phyloP scores from a whole-genome alignment of 1,140 invertebrate species.

The Eurytemora carolleeae region DNA sequence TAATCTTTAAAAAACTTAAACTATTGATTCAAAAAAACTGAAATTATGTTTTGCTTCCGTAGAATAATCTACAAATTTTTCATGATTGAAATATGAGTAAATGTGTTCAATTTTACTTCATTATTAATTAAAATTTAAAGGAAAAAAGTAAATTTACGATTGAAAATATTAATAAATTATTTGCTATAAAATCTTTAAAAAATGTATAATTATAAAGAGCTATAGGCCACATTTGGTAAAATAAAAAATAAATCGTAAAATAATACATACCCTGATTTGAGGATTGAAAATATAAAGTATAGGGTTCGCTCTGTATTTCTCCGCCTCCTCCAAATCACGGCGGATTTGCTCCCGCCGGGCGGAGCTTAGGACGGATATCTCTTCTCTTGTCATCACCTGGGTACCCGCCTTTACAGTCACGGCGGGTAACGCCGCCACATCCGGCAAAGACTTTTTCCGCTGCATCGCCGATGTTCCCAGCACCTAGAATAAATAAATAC shows the following conservation, averaged over 20 bases:
- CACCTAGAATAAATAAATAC: constrained; percentile 3
- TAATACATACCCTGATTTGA: constrained; percentile 66
- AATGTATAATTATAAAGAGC: neutral
- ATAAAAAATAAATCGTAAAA: neutral
- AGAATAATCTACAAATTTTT: no score
- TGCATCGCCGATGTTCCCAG: neutral
- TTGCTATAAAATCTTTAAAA: neutral
- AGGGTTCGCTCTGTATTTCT: constrained; percentile 76
- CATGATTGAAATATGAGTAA: no score
- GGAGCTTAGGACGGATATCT: constrained; percentile 76
- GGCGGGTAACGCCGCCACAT: constrained; percentile 48
- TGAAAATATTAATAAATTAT: neutral
- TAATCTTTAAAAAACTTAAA: neutral
- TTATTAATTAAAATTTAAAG: neutral
- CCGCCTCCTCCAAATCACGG: constrained; percentile 68
- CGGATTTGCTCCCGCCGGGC: constrained; percentile 79
- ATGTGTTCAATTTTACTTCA: neutral
- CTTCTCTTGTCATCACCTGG: constrained; percentile 70
- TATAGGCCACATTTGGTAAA: neutral
- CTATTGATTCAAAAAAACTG: neutral
- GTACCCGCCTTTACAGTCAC: constrained; percentile 37
- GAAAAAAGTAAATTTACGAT: neutral
- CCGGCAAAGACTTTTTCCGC: constrained; percentile 84
- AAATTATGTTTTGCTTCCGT: neutral
- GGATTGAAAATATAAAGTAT: constrained; percentile 85